phyloP scores from a whole-genome alignment of 2,888 invertebrate species.

The Odontothrips loti region DNA sequence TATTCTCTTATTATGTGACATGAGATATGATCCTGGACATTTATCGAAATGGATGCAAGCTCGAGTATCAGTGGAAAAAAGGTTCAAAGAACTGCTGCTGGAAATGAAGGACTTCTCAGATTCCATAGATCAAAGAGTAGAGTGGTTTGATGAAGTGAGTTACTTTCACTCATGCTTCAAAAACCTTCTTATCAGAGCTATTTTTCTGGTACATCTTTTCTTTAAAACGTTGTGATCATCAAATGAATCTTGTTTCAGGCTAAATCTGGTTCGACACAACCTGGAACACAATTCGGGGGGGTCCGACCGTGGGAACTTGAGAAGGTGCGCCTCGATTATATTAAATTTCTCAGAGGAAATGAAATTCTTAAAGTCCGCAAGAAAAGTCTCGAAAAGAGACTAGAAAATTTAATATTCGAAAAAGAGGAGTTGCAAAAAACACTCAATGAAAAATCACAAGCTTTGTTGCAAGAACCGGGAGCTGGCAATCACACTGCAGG shows the following conservation, averaged over 20 bases:
- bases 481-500: neutral
- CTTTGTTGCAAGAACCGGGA: neutral
- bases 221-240: neutral
- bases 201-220: neutral
- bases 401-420: neutral
- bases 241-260: neutral
- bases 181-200: neutral
- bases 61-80: neutral
- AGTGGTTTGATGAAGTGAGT: no score
- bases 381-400: neutral
- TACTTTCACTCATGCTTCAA: neutral
- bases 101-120: neutral
- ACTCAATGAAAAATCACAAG: neutral
- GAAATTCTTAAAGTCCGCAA: neutral
- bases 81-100: neutral
- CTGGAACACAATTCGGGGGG: neutral
- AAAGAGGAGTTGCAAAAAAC: neutral
- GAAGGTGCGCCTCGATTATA: neutral
- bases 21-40: neutral
- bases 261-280: neutral
- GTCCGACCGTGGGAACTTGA: neutral
- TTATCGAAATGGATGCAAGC: neutral
- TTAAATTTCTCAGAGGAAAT: neutral
- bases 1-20: neutral
- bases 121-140: no score